Percentiles rank a stretch among this genome's conserved stretches.
Conservation (phyloP, 2,797 vertebrate genomes). For the Thaleichthys pacificus region DNA sequence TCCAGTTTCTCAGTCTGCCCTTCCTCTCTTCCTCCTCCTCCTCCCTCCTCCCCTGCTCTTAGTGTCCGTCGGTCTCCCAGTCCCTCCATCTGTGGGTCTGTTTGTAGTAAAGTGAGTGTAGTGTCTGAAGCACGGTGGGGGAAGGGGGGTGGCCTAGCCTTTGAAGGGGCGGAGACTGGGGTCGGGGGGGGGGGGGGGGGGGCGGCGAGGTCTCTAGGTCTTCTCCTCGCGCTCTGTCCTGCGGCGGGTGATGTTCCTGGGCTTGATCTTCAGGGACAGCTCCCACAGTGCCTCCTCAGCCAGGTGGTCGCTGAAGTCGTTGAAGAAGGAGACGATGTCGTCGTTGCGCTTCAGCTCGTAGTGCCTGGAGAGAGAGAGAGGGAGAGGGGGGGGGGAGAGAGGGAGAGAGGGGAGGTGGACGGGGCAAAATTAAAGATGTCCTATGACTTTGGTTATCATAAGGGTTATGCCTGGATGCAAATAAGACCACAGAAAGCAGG, state of each 20-base stretch:
- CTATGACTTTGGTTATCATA: too few relatives aligned
- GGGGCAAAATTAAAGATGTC: too few relatives aligned
- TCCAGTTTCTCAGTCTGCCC: conserved; percentile 35
- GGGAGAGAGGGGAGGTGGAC: background rate
- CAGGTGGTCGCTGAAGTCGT: conserved; percentile 98
- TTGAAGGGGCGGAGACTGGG: background rate
- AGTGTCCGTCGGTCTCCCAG: conserved; percentile 23
- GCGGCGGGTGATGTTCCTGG: conserved; percentile 88
- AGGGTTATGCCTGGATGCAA: too few relatives aligned
- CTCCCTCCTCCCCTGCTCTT: conserved; percentile 40
- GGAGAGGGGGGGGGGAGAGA: background rate
- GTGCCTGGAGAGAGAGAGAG: conserved; percentile 74
- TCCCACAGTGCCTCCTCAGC: conserved; percentile 98
- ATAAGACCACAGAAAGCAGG: too few relatives aligned
- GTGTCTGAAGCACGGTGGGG: conserved; percentile 72
- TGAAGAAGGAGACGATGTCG: conserved; percentile 97
- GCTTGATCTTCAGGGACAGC: conserved; percentile 98
- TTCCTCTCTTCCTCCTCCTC: conserved; percentile 28
- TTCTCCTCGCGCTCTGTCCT: conserved; percentile 96
- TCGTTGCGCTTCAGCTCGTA: conserved; percentile 96
- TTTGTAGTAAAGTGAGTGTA: conserved; percentile 75
- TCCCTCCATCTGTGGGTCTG: conserved; percentile 51
- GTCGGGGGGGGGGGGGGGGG: background rate
- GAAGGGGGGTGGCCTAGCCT: background rate
- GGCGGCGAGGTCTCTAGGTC: conserved; percentile 75